A percentile compares a stretch with the other conserved stretches of the same genome.
Evolutionary conservation across 2,888 invertebrate species (phyloP).

Genomic region (Pammene fasciana): DNA sequence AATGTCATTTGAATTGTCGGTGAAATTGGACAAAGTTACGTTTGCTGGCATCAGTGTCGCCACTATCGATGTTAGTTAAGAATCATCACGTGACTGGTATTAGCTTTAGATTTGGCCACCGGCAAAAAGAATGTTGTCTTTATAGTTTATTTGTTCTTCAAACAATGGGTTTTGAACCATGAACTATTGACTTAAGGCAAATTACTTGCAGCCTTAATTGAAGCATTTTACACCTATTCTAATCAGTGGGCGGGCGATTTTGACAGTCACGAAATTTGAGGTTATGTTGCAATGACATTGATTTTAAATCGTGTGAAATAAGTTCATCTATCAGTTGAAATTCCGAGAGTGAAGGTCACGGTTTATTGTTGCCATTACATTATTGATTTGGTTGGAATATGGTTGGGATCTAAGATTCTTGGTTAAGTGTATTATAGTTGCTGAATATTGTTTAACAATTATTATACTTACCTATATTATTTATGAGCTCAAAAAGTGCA

Average conservation of each 20-base stretch:
- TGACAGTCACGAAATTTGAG: constrained; percentile 21
- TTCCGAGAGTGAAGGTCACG: neutral
- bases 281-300: constrained; percentile 15
- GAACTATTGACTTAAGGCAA: constrained; percentile 27
- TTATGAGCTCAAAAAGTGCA: no score
- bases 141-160: constrained; percentile 24
- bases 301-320: constrained; percentile 15
- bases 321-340: neutral
- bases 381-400: no score
- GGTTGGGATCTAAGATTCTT: neutral
- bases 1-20: constrained; percentile 27
- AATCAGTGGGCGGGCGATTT: constrained; percentile 26
- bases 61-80: neutral
- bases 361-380: constrained; percentile 14
- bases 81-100: neutral
- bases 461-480: no score
- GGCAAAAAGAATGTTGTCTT: constrained; percentile 15
- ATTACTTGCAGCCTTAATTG: constrained; percentile 21
- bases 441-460: no score
- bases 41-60: constrained; percentile 2
- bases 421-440: neutral
- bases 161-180: constrained; percentile 19
- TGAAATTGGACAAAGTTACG: constrained; percentile 12
- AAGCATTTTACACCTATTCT: constrained; percentile 24
- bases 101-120: neutral